Conservation (phyloP, 2,797 vertebrate species). For the Gymnodraco acuticeps region DNA sequence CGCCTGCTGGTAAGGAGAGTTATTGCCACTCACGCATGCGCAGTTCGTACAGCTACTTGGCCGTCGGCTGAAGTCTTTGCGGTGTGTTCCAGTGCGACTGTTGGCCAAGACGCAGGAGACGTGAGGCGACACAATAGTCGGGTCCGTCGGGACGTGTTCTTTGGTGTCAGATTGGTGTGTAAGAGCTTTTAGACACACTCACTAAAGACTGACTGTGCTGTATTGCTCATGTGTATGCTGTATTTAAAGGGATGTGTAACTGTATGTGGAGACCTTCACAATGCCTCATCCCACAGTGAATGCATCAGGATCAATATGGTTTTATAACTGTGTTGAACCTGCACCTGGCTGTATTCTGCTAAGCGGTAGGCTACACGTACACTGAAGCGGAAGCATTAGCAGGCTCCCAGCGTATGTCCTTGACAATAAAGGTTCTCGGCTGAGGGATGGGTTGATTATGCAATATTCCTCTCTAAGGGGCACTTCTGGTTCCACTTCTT, state of each 20-base stretch:
- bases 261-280: constrained; percentile 38
- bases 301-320: constrained; percentile 42
- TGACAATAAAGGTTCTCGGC: constrained; percentile 54
- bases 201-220: constrained; percentile 31
- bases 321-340: constrained; percentile 39
- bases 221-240: constrained; percentile 36
- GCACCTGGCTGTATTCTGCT: constrained; percentile 4
- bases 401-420: constrained; percentile 56
- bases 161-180: too few relatives aligned
- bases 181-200: constrained; percentile 11
- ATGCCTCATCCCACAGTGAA: constrained; percentile 12
- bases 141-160: too few relatives aligned
- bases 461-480: constrained; percentile 58
- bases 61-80: too few relatives aligned
- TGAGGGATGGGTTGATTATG: constrained; percentile 56
- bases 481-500: constrained; percentile 48
- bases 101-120: too few relatives aligned
- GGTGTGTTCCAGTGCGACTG: too few relatives aligned
- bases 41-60: too few relatives aligned
- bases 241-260: constrained; percentile 25
- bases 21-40: too few relatives aligned
- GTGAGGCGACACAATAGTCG: too few relatives aligned
- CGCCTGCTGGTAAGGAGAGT: too few relatives aligned
- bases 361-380: neutral
- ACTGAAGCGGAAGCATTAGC: constrained; percentile 36